These are phyloP conservation scores for Pantelozetes paolii DNA, from an alignment of 2,888 invertebrate species.

Conservation along the genomic window DNA sequence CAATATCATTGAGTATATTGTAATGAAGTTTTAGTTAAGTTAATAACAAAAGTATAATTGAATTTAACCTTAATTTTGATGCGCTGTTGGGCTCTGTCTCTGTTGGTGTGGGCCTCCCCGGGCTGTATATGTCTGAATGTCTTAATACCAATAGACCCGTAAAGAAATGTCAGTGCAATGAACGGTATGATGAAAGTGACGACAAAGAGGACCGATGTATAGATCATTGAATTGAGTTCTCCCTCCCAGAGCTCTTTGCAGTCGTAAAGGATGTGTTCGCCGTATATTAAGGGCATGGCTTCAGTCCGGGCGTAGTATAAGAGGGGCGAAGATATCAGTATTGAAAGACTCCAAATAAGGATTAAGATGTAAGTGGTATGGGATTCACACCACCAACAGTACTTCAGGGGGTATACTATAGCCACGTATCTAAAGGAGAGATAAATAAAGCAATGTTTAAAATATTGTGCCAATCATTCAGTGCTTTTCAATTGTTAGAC, in stretches of 20 bases:
- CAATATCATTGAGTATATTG: too few species aligned
- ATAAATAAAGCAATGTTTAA: too few species aligned
- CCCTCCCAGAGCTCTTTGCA: constrained; percentile 36
- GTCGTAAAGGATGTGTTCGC: background rate
- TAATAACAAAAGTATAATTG: too few species aligned
- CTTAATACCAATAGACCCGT: constrained; percentile 54
- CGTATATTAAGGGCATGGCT: background rate
- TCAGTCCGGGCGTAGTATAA: background rate
- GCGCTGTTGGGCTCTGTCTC: constrained; percentile 53
- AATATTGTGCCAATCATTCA: too few species aligned
- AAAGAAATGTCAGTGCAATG: constrained; percentile 54
- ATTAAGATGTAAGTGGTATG: background rate
- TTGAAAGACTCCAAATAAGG: constrained; percentile 27
- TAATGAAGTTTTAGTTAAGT: too few species aligned
- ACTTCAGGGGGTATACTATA: constrained; percentile 1
- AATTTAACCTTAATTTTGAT: constrained; percentile 6
- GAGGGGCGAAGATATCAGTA: constrained; percentile 8
- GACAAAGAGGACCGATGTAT: constrained; percentile 51
- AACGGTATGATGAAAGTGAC: constrained; percentile 54
- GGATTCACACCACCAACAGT: constrained; percentile 21
- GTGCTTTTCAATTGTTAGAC: too few species aligned
- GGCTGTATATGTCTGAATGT: constrained; percentile 55
- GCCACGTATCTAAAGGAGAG: constrained; percentile 1
- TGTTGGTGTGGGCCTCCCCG: constrained; percentile 54
- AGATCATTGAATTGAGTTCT: constrained; percentile 45